Evolutionary conservation across 1,140 invertebrate species (phyloP).

Genomic region (Papilio xuthus): DNA sequence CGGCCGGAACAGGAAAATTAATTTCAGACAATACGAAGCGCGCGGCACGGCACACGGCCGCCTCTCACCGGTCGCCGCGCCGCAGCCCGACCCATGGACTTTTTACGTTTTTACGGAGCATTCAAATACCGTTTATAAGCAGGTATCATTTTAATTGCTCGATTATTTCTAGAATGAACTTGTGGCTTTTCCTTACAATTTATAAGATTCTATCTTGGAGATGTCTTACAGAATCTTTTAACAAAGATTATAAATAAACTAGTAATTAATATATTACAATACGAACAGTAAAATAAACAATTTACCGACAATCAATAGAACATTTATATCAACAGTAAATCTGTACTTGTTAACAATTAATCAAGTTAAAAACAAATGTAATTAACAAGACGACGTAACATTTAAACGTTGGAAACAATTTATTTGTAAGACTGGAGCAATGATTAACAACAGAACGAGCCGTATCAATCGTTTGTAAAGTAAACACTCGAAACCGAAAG

Average conservation of each 20-base stretch:
- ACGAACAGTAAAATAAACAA: background rate
- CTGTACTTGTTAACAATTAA: background rate
- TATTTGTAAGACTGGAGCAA: background rate
- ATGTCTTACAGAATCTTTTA: background rate
- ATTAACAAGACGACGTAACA: constrained; percentile 14
- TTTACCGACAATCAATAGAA: background rate
- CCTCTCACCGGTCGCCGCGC: background rate
- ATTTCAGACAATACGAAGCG: constrained; percentile 67
- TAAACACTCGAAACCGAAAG: constrained; percentile 40
- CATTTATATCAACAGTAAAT: background rate
- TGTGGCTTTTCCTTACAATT: background rate
- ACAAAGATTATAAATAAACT: background rate
- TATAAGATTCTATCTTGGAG: background rate
- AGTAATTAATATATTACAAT: too few relatives aligned
- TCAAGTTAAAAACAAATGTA: constrained; percentile 12
- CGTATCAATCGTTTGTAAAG: constrained; percentile 7
- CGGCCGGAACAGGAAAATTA: constrained; percentile 75
- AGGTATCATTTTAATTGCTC: constrained; percentile 29
- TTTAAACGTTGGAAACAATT: constrained; percentile 3
- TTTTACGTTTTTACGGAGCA: constrained; percentile 23
- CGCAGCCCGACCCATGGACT: background rate
- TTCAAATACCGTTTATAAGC: constrained; percentile 18
- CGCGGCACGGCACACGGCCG: constrained; percentile 53
- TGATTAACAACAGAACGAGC: constrained; percentile 1
- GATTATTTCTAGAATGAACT: background rate